phyloP scores from a whole-genome alignment of 2,113 vertebrate genomes.

The Sardina pilchardus region DNA sequence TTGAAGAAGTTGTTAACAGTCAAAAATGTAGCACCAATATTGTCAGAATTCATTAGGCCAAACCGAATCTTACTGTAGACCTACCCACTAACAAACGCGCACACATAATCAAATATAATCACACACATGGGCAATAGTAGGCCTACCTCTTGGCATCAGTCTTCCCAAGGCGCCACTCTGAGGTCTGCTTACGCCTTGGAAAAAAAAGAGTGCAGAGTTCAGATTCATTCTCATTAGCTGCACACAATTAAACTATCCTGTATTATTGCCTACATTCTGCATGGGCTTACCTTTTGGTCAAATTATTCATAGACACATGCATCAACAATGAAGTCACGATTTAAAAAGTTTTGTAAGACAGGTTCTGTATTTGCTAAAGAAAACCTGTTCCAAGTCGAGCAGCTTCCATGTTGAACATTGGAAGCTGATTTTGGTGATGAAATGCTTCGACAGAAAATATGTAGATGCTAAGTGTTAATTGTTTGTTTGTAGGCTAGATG shows the following conservation, averaged over 20 bases:
- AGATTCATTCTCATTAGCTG: background rate
- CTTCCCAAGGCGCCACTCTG: conserved; percentile 61
- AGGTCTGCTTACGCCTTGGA: conserved; percentile 59
- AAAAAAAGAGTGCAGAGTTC: background rate
- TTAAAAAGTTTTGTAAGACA: too few species aligned
- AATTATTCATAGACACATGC: background rate
- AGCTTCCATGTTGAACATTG: too few species aligned
- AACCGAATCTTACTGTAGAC: too few species aligned
- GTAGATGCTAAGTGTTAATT: too few species aligned
- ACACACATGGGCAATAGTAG: conserved; percentile 12
- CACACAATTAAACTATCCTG: background rate
- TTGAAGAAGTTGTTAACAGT: too few species aligned
- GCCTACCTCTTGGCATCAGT: conserved; percentile 58
- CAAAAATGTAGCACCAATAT: too few species aligned
- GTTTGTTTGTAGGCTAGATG: too few species aligned
- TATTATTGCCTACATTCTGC: background rate
- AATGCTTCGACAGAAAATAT: too few species aligned
- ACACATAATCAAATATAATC: background rate
- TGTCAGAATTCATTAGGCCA: too few species aligned
- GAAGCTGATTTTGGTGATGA: too few species aligned
- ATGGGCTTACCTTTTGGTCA: background rate
- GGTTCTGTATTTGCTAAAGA: too few species aligned
- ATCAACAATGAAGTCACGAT: background rate
- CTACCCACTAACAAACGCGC: background rate
- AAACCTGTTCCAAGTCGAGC: too few species aligned